Evolutionary conservation across 2,888 invertebrate genomes (phyloP).

Genomic region (Dione vanillae): DNA sequence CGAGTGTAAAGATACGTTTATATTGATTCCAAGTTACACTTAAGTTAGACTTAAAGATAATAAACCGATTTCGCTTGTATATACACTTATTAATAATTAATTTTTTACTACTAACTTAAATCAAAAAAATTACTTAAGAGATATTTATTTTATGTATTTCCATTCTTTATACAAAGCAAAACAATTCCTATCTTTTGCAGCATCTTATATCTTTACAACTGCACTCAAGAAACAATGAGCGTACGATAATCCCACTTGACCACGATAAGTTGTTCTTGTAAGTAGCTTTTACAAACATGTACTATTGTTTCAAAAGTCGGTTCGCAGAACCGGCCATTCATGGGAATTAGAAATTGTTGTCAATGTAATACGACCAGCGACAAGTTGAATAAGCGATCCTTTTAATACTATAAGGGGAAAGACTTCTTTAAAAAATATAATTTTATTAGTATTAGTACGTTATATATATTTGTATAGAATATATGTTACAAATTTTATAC

Average conservation of each 20-base stretch:
- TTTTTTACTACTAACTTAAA: neutral
- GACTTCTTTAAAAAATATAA: neutral
- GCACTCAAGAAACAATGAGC: conserved; percentile 43
- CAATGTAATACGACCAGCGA: conserved; percentile 65
- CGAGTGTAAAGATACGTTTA: conserved; percentile 70
- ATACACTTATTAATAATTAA: neutral
- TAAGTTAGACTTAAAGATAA: conserved; percentile 16
- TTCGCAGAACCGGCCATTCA: conserved; percentile 57
- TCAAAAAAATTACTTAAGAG: neutral
- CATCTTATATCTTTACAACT: conserved; percentile 21
- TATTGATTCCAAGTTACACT: conserved; percentile 47
- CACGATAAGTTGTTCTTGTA: conserved; percentile 38
- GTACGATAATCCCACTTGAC: conserved; percentile 44
- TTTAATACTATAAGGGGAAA: conserved; percentile 6
- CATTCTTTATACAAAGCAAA: conserved; percentile 1
- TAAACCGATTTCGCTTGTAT: neutral
- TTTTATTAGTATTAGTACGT: neutral
- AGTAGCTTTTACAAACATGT: conserved; percentile 40
- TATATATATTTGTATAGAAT: neutral
- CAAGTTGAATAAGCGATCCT: conserved; percentile 4
- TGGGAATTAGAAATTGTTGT: conserved; percentile 62
- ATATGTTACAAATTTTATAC: too few species aligned
- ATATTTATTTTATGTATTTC: neutral
- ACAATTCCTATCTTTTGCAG: conserved; percentile 4
- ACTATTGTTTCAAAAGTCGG: conserved; percentile 70